phyloP scores from a whole-genome alignment of 2,797 vertebrate genomes.

The Danio tinwini region DNA sequence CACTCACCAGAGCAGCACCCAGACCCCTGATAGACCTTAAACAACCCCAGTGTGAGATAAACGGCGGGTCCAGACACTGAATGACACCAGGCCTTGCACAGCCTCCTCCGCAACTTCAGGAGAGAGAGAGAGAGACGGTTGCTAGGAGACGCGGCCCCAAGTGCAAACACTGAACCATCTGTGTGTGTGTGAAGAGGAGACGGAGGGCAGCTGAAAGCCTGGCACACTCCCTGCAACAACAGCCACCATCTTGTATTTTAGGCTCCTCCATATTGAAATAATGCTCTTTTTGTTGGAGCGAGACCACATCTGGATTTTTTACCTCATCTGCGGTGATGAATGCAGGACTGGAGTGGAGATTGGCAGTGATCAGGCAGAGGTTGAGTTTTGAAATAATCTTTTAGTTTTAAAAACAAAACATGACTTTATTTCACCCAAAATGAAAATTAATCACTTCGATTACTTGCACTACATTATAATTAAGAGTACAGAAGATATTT shows the following conservation, averaged over 20 bases:
- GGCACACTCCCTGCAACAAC: conserved; percentile 55
- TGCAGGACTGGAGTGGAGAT: background rate
- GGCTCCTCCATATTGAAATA: conserved; percentile 47
- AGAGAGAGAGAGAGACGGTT: conserved; percentile 69
- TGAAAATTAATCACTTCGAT: background rate
- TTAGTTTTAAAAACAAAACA: conserved; percentile 28
- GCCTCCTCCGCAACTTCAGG: conserved; percentile 64
- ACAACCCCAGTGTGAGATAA: conserved; percentile 41
- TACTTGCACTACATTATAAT: background rate
- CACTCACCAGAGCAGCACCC: conserved; percentile 14
- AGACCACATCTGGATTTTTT: conserved; percentile 18
- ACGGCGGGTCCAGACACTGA: conserved; percentile 66
- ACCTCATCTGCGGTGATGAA: background rate
- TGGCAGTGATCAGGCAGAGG: background rate
- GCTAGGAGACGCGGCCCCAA: conserved; percentile 77
- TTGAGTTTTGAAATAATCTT: background rate
- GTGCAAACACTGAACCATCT: conserved; percentile 79
- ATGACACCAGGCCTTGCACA: conserved; percentile 66
- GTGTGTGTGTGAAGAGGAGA: conserved; percentile 67
- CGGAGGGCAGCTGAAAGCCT: conserved; percentile 38
- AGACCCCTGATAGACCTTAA: conserved; percentile 40
- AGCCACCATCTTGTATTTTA: conserved; percentile 55
- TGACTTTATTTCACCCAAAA: background rate
- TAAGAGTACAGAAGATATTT: no score
- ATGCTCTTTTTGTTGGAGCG: conserved; percentile 44